These are phyloP conservation scores for Drosophila pseudotakahashii DNA, from an alignment of 2,888 invertebrate species.

Conservation along the genomic window DNA sequence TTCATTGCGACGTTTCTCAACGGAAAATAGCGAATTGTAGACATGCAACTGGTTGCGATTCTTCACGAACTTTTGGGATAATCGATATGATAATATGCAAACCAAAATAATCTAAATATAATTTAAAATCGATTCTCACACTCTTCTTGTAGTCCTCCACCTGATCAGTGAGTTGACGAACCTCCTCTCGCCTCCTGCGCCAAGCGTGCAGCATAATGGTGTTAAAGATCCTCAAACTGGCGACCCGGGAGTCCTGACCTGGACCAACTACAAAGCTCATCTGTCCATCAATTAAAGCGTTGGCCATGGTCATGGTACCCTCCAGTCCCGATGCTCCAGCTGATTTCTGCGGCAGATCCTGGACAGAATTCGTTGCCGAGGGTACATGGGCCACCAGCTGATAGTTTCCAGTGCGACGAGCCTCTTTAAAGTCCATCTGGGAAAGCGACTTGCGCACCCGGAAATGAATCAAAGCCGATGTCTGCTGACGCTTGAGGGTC, in stretches of 20 bases:
- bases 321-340: not conserved
- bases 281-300: conserved; percentile 38
- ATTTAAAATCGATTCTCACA: conserved; percentile 57
- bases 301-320: conserved; percentile 42
- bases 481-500: conserved; percentile 65
- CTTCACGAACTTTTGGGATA: conserved; percentile 70
- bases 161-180: conserved; percentile 76
- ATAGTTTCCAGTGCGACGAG: conserved; percentile 65
- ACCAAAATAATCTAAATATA: not conserved
- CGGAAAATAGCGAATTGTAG: conserved; percentile 79
- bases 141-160: conserved; percentile 73
- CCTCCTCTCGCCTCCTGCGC: conserved; percentile 82
- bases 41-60: conserved; percentile 82
- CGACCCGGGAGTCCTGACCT: conserved; percentile 70
- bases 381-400: conserved; percentile 57
- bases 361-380: conserved; percentile 33
- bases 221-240: conserved; percentile 82
- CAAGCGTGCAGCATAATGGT: conserved; percentile 82
- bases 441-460: conserved; percentile 78
- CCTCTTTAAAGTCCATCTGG: conserved; percentile 81
- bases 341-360: not conserved
- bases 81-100: not conserved
- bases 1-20: conserved; percentile 82
- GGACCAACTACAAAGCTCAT: conserved; percentile 49
- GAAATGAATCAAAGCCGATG: conserved; percentile 68